Evolutionary conservation across 2,797 vertebrate genomes (phyloP), one percentile per base, ranked within the genome.

Genomic region (Helostoma temminkii): DNA sequence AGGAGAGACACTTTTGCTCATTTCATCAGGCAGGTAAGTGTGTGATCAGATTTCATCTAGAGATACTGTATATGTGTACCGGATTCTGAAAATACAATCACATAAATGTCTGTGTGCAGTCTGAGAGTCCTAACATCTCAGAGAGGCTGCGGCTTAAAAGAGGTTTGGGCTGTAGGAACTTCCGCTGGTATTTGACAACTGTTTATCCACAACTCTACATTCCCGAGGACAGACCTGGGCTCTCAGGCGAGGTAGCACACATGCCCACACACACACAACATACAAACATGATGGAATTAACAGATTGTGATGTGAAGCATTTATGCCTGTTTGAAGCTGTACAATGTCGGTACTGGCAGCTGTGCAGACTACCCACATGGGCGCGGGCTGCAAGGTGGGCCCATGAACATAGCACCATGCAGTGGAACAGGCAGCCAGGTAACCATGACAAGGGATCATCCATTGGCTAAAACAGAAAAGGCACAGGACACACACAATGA

Each of bases 141-240:
- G 95, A 95, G 28, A 93, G 93, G 21, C 80, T 94, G 71, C 92
- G 91, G 54, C 90, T 97, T 6, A 94, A 95, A 71, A 93, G 76
- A 47, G 93, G 81, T 60, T 80, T 97, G 54, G 93, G 94, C 7
- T 97, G 96, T 58, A 94, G 88, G 77, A 90, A 84, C 42, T 97
- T 98, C 83, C 93, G 94, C 24, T 97, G 96, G 96, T 97, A 95
- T 86, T 54, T 97, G 81, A 92, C 93, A 37, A 91, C 95, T 24
- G 83, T 96, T 75, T 95, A 93, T 65, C 95, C 95, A 36, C 93
- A 95, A 45, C 90, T 96, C 61, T 94, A 95, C 55, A 82, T 94
- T 0, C 64, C 91, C 2, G 89, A 93, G 74, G 92, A 84, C 67
- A 88, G 83, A 50, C 82, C 88, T 46, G 90, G 85, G n/a, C 74